Base-by-base conservation (phyloP, 2,113 vertebrate species). In the Oreochromis aureus region DNA sequence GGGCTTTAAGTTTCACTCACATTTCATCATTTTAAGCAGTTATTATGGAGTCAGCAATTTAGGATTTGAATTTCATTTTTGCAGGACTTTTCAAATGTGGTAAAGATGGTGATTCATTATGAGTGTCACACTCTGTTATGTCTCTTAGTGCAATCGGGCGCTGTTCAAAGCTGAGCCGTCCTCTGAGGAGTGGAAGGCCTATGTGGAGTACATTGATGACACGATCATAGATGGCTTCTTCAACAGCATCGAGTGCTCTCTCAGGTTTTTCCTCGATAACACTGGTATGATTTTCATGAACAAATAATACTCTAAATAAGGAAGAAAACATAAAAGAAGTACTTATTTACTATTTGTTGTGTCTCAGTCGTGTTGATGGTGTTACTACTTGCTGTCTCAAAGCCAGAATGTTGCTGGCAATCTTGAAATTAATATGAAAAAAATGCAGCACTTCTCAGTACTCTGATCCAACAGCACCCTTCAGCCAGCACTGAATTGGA, bases 151-250 rank as follows among this genome's bases (percentile, higher is more conserved):
- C 88, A 99, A 99, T 80, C 85, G 96, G 90, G 83, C 18, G 39
- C 96, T 99, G 19, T 97, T 99, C 5, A 94, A 91, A 85, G 96
- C 96, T 51, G 96, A 98, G 19, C 90, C 95, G 32, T 48, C 88
- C 1, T 98, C 97, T 15, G 96, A 94, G 1, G 54, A 91, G 82
- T 99, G 99, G 98, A 97, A 95, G 91, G 94, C 93, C 1, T 99
- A 99, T 2, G 91, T 98, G 82, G 96, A 97, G 51, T 97, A 98
- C 6, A 80, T 99, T 18, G 99, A 99, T 87, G 96, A 98, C 89
- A 97, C 98, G 95, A 90, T 99, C 59, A 94, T 98, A 10, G 96
- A 98, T 27, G 98, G 98, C 4, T 98, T 99, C 92, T 98, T 97
- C 91, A 96, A 89, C 87, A 97, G 97, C 63, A 94, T 97, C 0